Evolutionary conservation across 2,113 vertebrate species (phyloP).

Genomic region (Sander lucioperca): DNA sequence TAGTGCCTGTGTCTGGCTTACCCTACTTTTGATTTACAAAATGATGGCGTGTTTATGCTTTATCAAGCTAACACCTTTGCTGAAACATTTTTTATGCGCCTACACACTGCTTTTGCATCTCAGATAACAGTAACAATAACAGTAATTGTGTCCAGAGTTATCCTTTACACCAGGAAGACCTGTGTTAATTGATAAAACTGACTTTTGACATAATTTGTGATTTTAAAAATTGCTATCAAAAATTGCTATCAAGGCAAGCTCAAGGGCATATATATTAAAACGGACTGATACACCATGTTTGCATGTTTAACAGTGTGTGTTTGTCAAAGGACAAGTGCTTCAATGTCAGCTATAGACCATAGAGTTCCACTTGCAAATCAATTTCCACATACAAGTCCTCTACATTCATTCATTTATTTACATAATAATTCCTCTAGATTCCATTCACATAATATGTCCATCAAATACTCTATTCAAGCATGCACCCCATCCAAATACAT

Average conservation of each 20-base stretch:
- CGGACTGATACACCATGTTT: background rate
- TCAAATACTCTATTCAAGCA: slow-evolving; percentile 34
- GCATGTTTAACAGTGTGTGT: background rate
- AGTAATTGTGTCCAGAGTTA: slow-evolving; percentile 9
- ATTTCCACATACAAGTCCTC: slow-evolving; percentile 19
- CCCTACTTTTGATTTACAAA: slow-evolving; percentile 42
- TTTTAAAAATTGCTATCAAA: background rate
- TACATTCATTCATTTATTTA: slow-evolving; percentile 27
- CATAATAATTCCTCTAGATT: slow-evolving; percentile 15
- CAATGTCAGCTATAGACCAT: background rate
- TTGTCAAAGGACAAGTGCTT: slow-evolving; percentile 9
- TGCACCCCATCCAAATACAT: slow-evolving; percentile 46
- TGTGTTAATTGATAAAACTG: background rate
- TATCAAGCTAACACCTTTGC: slow-evolving; percentile 43
- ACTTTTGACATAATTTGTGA: slow-evolving; percentile 7
- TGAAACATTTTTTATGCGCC: slow-evolving; percentile 1
- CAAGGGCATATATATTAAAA: background rate
- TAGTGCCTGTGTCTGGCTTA: slow-evolving; percentile 25
- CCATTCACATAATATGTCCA: slow-evolving; percentile 41
- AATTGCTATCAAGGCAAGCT: background rate
- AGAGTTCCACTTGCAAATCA: slow-evolving; percentile 7
- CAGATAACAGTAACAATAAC: background rate
- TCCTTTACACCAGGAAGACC: background rate
- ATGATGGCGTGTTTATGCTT: slow-evolving; percentile 45
- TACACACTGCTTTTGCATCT: slow-evolving; percentile 13